Evolutionary conservation across 2,888 invertebrate genomes (phyloP).

Genomic region (Lumbricus terrestris): DNA sequence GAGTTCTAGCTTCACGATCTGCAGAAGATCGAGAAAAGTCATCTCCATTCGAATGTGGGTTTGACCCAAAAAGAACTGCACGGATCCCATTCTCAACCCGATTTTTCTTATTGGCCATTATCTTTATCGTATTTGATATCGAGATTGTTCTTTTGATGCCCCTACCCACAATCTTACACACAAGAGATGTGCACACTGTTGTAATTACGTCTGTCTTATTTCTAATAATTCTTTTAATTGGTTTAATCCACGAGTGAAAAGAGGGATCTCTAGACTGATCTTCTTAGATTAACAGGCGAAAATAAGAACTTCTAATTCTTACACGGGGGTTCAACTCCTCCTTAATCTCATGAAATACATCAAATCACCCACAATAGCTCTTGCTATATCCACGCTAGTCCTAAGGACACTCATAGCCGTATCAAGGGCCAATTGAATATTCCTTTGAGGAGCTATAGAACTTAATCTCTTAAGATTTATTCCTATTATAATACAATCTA

Average conservation of each 20-base stretch:
- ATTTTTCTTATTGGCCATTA: no score
- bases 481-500: conserved; percentile 34
- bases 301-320: conserved; percentile 40
- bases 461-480: conserved; percentile 41
- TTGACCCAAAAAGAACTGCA: conserved; percentile 63
- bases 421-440: conserved; percentile 25
- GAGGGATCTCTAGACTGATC: conserved; percentile 68
- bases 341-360: conserved; percentile 34
- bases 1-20: conserved; percentile 29
- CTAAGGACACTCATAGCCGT: conserved; percentile 25
- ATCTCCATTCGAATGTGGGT: conserved; percentile 68
- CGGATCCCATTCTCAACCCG: no score
- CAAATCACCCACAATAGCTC: conserved; percentile 20
- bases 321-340: conserved; percentile 39
- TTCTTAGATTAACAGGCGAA: conserved; percentile 43
- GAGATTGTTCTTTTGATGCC: no score
- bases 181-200: no score
- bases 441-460: conserved; percentile 39
- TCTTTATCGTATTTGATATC: no score
- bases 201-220: conserved; percentile 44
- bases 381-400: conserved; percentile 3
- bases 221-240: conserved; percentile 64
- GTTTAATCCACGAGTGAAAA: conserved; percentile 64
- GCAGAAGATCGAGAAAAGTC: conserved; percentile 38
- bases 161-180: conserved; percentile 61